Evolutionary conservation across 2,888 invertebrate species (phyloP).

Genomic region (Ophioninae sp.): DNA sequence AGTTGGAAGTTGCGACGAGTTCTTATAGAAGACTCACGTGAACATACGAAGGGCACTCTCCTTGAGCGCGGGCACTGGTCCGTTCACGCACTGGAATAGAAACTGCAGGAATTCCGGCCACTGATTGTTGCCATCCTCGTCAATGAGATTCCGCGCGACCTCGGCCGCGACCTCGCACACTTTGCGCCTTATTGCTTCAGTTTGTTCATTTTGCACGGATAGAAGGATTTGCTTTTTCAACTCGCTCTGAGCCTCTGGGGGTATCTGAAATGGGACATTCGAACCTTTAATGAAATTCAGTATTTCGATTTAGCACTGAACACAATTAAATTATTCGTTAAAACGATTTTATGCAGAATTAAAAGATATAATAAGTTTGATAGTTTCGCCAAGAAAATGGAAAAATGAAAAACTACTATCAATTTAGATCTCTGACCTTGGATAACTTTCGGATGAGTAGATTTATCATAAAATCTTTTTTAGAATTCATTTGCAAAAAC

Average conservation of each 20-base stretch:
- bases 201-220: conserved; percentile 92
- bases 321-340: no score
- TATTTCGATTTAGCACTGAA: no score
- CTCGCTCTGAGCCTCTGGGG: conserved; percentile 91
- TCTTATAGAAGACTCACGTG: conserved; percentile 84
- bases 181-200: conserved; percentile 91
- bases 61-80: conserved; percentile 91
- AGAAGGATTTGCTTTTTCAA: conserved; percentile 93
- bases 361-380: no score
- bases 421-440: no score
- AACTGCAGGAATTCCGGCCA: conserved; percentile 98
- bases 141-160: conserved; percentile 95
- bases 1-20: no score
- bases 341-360: no score
- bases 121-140: conserved; percentile 96
- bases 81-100: conserved; percentile 96
- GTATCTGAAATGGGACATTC: conserved; percentile 81
- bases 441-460: no score
- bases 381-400: no score
- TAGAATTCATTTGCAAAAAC: no score
- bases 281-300: neutral
- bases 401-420: no score
- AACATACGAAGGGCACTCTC: conserved; percentile 98
- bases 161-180: conserved; percentile 98
- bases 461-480: no score